Percentiles rank a stretch among this genome's conserved stretches.
Evolutionary conservation across 2,113 vertebrate species (phyloP).

Genomic region (Plecturocebus donacophilus): DNA sequence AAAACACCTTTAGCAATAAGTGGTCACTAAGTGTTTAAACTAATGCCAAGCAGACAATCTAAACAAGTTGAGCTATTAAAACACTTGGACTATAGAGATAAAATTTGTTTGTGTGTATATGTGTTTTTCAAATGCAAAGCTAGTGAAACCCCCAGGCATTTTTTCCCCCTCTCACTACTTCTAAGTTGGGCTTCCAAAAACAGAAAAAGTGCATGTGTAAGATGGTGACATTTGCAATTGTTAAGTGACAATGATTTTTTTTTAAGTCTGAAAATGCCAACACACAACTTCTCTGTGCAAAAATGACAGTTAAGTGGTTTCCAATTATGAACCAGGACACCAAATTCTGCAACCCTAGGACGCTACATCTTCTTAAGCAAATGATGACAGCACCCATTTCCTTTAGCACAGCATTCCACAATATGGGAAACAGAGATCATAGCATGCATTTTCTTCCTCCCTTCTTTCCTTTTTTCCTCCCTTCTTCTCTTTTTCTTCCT

Average conservation of each 20-base stretch:
- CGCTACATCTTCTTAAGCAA: conserved; percentile 4
- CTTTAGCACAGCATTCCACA: background rate
- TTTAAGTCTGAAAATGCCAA: conserved; percentile 46
- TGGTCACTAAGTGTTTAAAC: background rate
- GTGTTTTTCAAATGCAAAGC: conserved; percentile 53
- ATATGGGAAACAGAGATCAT: background rate
- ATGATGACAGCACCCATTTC: background rate
- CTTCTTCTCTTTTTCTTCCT: background rate
- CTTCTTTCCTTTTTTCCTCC: background rate
- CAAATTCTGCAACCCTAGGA: background rate
- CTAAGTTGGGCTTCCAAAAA: conserved; percentile 39
- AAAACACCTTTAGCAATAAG: conserved; percentile 30
- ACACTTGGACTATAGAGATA: background rate
- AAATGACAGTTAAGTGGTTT: conserved; percentile 46
- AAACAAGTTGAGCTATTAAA: background rate
- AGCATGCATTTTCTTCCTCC: background rate
- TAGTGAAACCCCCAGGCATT: background rate
- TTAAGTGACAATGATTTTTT: conserved; percentile 40
- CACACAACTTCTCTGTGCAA: background rate
- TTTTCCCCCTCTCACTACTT: background rate
- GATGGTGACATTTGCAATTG: conserved; percentile 36
- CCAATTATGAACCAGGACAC: background rate
- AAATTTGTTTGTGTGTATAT: background rate
- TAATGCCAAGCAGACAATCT: background rate
- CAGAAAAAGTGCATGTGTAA: background rate